phyloP scores from a whole-genome alignment of 2,888 invertebrate genomes.

The Hemistola chrysoprasaria region DNA sequence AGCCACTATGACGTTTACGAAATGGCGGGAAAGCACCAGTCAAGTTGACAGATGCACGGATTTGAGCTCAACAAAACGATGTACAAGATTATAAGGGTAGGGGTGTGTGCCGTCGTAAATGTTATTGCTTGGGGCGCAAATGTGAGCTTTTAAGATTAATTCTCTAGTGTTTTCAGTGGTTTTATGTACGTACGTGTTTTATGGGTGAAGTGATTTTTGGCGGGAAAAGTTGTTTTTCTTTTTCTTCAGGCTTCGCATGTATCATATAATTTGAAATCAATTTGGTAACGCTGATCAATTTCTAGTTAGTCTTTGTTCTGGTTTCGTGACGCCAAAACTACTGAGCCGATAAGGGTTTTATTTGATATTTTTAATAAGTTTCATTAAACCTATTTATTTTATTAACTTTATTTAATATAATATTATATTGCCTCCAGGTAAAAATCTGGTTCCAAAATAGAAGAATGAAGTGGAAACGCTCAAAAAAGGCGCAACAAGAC shows the following conservation, averaged over 20 bases:
- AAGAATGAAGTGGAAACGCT: conserved; percentile 99
- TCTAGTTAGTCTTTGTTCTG: no score
- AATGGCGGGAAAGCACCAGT: conserved; percentile 62
- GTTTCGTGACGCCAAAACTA: no score
- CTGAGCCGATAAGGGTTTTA: no score
- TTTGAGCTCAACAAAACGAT: conserved; percentile 59
- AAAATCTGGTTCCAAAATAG: conserved; percentile 99
- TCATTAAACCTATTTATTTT: no score
- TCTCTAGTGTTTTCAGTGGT: conserved; percentile 43
- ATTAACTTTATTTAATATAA: no score
- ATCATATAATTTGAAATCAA: background rate
- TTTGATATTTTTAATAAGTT: no score
- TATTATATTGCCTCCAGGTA: conserved; percentile 87
- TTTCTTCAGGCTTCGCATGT: background rate
- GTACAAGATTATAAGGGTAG: conserved; percentile 57
- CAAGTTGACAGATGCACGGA: conserved; percentile 61
- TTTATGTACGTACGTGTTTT: conserved; percentile 32
- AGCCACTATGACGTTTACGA: conserved; percentile 59
- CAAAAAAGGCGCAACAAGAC: conserved; percentile 97
- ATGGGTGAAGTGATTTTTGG: conserved; percentile 24
- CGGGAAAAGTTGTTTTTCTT: conserved; percentile 5
- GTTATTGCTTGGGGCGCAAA: conserved; percentile 61
- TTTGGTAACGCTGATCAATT: background rate
- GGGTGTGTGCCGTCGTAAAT: conserved; percentile 49
- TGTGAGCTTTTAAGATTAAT: conserved; percentile 66